Conservation (phyloP, 1,140 invertebrate genomes). For the Vanessa atalanta region DNA sequence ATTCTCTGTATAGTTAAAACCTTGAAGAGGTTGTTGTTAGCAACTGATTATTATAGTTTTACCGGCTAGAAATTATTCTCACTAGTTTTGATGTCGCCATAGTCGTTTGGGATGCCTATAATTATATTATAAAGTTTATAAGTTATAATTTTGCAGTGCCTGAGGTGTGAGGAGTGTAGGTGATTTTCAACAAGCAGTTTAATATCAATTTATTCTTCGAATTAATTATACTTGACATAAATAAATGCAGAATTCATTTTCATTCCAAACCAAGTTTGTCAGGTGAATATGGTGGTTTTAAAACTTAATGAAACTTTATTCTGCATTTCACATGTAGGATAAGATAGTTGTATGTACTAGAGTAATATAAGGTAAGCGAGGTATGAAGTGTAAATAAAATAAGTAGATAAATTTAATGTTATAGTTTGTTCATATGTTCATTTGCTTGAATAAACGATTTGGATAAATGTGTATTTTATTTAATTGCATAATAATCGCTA, state of each 20-base stretch:
- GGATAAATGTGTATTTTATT: conserved; percentile 71
- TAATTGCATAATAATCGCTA: conserved; percentile 18
- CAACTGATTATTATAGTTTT: background rate
- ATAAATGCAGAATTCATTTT: conserved; percentile 24
- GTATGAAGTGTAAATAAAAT: conserved; percentile 78
- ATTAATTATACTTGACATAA: conserved; percentile 17
- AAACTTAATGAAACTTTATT: conserved; percentile 40
- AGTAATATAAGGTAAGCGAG: conserved; percentile 66
- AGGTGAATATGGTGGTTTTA: conserved; percentile 1
- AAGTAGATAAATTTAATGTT: conserved; percentile 81
- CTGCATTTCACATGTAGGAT: conserved; percentile 68
- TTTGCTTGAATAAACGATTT: conserved; percentile 81
- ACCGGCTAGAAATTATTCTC: background rate
- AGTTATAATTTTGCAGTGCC: conserved; percentile 1
- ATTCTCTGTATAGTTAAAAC: conserved; percentile 13
- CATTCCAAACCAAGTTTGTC: conserved; percentile 12
- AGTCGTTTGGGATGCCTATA: conserved; percentile 34
- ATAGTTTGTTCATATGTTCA: conserved; percentile 81
- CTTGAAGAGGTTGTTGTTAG: background rate
- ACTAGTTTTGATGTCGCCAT: conserved; percentile 36
- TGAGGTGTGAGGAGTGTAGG: background rate
- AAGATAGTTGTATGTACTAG: conserved; percentile 65
- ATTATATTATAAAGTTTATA: conserved; percentile 14
- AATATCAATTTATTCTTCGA: conserved; percentile 6
- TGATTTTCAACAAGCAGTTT: conserved; percentile 8